phyloP scores from a whole-genome alignment of 2,113 vertebrate species.

The Limnothrissa miodon region DNA sequence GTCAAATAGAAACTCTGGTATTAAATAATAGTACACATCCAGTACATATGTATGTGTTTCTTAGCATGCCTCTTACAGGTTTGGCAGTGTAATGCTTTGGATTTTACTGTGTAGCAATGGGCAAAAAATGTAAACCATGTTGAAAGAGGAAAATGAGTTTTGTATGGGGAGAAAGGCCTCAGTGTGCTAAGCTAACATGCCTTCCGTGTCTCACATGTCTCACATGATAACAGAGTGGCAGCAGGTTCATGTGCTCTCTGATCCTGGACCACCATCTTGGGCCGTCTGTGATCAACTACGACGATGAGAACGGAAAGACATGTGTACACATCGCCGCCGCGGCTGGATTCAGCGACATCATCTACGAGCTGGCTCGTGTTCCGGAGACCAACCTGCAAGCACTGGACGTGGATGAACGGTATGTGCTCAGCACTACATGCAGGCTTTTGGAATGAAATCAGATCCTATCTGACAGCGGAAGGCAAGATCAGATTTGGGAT shows the following conservation, averaged over 20 bases:
- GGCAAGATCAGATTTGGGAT: background rate
- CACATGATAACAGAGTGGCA: constrained; percentile 73
- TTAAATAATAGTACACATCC: no score
- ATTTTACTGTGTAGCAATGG: no score
- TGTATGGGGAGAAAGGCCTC: background rate
- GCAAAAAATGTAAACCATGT: no score
- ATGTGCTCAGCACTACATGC: constrained; percentile 38
- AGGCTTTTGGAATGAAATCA: background rate
- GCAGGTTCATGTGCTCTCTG: constrained; percentile 79
- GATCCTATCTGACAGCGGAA: background rate
- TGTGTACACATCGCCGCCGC: constrained; percentile 79
- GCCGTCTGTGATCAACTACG: constrained; percentile 82
- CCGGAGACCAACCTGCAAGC: constrained; percentile 85
- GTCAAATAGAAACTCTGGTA: no score
- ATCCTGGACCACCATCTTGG: constrained; percentile 82
- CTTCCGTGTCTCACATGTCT: background rate
- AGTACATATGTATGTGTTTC: no score
- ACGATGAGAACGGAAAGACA: constrained; percentile 85
- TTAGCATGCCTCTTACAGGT: no score
- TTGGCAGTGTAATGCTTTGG: no score
- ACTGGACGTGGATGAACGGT: constrained; percentile 88
- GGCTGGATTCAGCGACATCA: constrained; percentile 82
- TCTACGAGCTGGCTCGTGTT: constrained; percentile 78
- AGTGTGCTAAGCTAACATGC: background rate
- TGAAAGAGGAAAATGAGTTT: background rate